phyloP scores from a whole-genome alignment of 30 jellyfish, hydroid and myxozoan species.

The Aurelia coerulea region DNA sequence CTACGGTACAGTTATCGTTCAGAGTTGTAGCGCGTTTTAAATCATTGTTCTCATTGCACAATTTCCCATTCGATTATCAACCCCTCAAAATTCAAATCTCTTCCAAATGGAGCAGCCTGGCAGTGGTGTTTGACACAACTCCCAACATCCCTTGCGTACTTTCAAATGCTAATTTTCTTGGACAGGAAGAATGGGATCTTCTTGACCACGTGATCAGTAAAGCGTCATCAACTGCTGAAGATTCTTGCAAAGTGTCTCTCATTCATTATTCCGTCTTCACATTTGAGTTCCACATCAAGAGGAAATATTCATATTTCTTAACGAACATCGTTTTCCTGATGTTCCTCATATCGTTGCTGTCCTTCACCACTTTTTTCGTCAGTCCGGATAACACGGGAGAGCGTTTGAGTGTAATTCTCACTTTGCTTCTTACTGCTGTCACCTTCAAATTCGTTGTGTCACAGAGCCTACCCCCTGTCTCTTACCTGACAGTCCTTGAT shows the following conservation, averaged over 20 bases:
- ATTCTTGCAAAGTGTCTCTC: slow-evolving; percentile 77
- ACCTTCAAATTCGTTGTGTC: slow-evolving; percentile 91
- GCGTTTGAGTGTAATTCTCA: slow-evolving; percentile 85
- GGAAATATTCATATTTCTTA: slow-evolving; percentile 76
- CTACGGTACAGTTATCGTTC: slow-evolving; percentile 83
- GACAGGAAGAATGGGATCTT: slow-evolving; percentile 87
- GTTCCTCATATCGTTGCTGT: slow-evolving; percentile 81
- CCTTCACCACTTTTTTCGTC: slow-evolving; percentile 86
- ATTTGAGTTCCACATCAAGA: slow-evolving; percentile 76
- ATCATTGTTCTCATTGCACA: slow-evolving; percentile 74
- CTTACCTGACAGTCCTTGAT: slow-evolving; percentile 86
- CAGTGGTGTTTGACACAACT: slow-evolving; percentile 75
- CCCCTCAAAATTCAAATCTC: slow-evolving; percentile 78
- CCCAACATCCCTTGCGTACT: slow-evolving; percentile 79
- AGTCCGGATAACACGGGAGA: slow-evolving; percentile 77
- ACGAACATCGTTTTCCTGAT: slow-evolving; percentile 90
- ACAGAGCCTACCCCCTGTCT: slow-evolving; percentile 89
- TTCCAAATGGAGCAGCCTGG: slow-evolving; percentile 84
- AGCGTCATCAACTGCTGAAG: slow-evolving; percentile 47
- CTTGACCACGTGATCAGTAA: slow-evolving; percentile 70
- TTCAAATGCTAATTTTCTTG: slow-evolving; percentile 74
- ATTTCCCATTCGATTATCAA: slow-evolving; percentile 87
- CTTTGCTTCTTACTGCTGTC: slow-evolving; percentile 89
- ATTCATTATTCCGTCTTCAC: slow-evolving; percentile 45
- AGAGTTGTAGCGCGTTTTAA: slow-evolving; percentile 90